These are phyloP conservation scores for Pelusios castaneus DNA, from an alignment of 2,113 vertebrate species.

Conservation along the genomic window DNA sequence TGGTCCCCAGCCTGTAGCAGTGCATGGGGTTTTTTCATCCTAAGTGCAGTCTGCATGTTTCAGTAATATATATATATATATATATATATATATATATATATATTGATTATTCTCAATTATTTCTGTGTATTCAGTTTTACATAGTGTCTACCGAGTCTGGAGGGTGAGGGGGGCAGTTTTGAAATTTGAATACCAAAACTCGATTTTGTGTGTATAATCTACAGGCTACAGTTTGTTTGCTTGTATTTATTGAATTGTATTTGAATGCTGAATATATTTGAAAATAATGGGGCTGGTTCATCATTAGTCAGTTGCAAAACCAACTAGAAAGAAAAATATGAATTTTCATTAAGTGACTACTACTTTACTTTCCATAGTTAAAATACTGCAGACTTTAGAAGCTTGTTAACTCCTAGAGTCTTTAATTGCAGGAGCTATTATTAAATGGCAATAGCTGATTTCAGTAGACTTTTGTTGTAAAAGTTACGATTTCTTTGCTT, in stretches of 20 bases:
- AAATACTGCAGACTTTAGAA: not conserved
- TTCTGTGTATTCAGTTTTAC: rapidly evolving
- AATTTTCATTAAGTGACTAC: not conserved
- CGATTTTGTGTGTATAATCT: not conserved
- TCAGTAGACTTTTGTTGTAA: not conserved
- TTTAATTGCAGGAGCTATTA: not conserved
- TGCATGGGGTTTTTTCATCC: too few relatives aligned
- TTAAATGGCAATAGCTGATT: not conserved
- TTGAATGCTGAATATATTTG: not conserved
- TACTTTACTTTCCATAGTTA: not conserved
- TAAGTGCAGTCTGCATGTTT: not conserved
- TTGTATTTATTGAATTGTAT: not conserved
- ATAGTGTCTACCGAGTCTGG: rapidly evolving
- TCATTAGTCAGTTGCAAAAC: not conserved
- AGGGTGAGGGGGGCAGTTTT: not conserved
- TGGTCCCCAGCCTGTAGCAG: too few relatives aligned
- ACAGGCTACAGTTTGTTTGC: not conserved
- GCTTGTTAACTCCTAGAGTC: not conserved
- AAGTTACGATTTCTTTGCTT: not conserved
- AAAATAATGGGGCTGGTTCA: not conserved
- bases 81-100: not conserved
- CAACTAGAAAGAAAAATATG: not conserved
- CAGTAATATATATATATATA: not conserved
- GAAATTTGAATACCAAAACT: not conserved
- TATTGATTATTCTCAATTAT: rapidly evolving